phyloP scores from a whole-genome alignment of 2,888 invertebrate species.

The Stramonita haemastoma region DNA sequence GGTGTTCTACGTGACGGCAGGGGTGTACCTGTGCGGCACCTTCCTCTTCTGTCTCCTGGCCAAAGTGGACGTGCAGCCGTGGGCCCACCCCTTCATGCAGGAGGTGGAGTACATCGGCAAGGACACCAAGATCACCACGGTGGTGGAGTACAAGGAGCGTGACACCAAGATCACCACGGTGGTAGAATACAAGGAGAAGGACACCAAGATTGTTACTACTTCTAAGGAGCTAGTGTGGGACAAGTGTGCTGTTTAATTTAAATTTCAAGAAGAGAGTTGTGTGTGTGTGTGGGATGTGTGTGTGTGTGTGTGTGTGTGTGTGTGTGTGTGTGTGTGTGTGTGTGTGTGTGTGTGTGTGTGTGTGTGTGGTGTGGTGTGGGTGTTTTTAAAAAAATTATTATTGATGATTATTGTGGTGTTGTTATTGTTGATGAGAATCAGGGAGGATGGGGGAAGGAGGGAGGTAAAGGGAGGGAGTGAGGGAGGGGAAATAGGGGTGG shows the following conservation, averaged over 20 bases:
- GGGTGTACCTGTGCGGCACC: constrained; percentile 45
- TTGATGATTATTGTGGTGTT: no score
- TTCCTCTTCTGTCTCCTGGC: constrained; percentile 49
- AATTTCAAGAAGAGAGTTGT: no score
- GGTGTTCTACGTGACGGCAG: constrained; percentile 54
- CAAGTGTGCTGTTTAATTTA: no score
- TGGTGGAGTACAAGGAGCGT: constrained; percentile 24
- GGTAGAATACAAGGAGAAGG: constrained; percentile 9
- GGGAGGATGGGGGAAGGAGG: background rate
- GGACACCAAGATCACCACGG: constrained; percentile 29
- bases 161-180: constrained; percentile 25
- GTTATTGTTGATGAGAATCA: background rate
- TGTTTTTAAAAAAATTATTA: no score
- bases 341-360: no score
- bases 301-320: no score
- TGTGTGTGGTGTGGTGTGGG: no score
- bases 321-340: no score
- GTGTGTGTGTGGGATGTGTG: no score
- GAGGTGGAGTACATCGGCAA: constrained; percentile 22
- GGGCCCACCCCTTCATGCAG: constrained; percentile 44
- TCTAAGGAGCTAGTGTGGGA: background rate
- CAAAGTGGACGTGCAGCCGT: constrained; percentile 49
- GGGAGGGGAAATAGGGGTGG: background rate
- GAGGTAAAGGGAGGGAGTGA: background rate
- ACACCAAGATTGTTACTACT: background rate